Evolutionary conservation across 1,140 invertebrate species (phyloP).

Genomic region (Neotoxoptera formosana): DNA sequence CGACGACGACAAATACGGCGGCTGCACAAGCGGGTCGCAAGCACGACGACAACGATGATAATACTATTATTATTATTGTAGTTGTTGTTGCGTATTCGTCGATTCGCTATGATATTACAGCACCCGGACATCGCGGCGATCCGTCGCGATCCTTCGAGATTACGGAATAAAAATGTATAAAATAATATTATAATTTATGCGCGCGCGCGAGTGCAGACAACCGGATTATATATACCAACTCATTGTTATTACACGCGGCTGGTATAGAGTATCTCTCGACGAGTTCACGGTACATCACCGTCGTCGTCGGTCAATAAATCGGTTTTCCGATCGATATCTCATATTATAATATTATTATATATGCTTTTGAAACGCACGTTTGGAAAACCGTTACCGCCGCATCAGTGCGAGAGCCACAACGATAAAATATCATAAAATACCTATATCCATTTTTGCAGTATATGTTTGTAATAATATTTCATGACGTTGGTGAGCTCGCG

Average conservation of each 20-base stretch:
- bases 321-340: background rate
- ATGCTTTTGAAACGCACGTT: background rate
- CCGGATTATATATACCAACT: background rate
- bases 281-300: background rate
- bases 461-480: too few relatives aligned
- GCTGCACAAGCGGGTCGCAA: background rate
- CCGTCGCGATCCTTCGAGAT: background rate
- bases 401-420: background rate
- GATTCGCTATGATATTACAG: background rate
- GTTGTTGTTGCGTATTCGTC: background rate
- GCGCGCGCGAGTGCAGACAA: background rate
- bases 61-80: too few relatives aligned
- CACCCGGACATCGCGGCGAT: background rate
- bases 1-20: background rate
- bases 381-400: background rate
- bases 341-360: too few relatives aligned
- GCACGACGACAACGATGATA: background rate
- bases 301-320: background rate
- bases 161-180: background rate
- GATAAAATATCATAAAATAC: background rate
- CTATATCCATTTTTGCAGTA: background rate
- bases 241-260: too few relatives aligned
- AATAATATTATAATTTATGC: constrained; percentile 1
- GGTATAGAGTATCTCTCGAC: background rate
- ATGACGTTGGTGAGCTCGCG: background rate